Conservation (phyloP, 2,888 invertebrate species). For the Tetrapedia diversipes region DNA sequence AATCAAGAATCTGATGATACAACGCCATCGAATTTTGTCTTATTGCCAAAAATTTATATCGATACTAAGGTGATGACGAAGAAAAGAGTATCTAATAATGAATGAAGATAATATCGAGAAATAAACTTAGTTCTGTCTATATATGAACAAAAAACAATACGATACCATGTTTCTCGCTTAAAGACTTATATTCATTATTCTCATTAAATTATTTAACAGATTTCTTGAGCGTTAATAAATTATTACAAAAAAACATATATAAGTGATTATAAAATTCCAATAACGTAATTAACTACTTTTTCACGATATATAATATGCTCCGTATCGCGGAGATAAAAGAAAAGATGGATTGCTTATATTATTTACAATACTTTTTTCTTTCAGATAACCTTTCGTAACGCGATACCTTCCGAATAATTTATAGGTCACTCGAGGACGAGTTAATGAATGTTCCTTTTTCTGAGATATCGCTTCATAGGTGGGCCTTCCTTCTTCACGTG, state of each 20-base stretch:
- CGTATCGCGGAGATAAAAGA: slow-evolving; percentile 12
- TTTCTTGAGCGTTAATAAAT: slow-evolving; percentile 28
- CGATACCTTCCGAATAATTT: slow-evolving; percentile 64
- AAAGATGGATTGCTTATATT: slow-evolving; percentile 35
- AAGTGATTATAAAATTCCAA: slow-evolving; percentile 47
- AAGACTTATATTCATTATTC: slow-evolving; percentile 73
- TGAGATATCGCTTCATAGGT: slow-evolving; percentile 73
- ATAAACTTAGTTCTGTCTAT: slow-evolving; percentile 52
- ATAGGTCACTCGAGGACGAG: slow-evolving; percentile 67
- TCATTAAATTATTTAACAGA: slow-evolving; percentile 43
- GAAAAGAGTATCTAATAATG: slow-evolving; percentile 69
- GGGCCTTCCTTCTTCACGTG: slow-evolving; percentile 67
- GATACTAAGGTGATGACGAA: slow-evolving; percentile 47
- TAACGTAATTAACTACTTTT: slow-evolving; percentile 31
- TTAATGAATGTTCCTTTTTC: slow-evolving; percentile 73
- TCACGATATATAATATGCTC: slow-evolving; percentile 30
- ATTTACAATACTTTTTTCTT: slow-evolving; percentile 49
- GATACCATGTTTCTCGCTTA: slow-evolving; percentile 69
- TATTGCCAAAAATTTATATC: slow-evolving; percentile 68
- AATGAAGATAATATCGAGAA: slow-evolving; percentile 71
- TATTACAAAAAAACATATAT: slow-evolving; percentile 16
- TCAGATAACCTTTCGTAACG: slow-evolving; percentile 57
- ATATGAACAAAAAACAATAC: slow-evolving; percentile 59
- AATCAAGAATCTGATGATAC: slow-evolving; percentile 41
- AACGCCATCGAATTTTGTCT: slow-evolving; percentile 74